Conservation (phyloP, 2,113 vertebrate genomes). For the Ceyx margarethae region DNA sequence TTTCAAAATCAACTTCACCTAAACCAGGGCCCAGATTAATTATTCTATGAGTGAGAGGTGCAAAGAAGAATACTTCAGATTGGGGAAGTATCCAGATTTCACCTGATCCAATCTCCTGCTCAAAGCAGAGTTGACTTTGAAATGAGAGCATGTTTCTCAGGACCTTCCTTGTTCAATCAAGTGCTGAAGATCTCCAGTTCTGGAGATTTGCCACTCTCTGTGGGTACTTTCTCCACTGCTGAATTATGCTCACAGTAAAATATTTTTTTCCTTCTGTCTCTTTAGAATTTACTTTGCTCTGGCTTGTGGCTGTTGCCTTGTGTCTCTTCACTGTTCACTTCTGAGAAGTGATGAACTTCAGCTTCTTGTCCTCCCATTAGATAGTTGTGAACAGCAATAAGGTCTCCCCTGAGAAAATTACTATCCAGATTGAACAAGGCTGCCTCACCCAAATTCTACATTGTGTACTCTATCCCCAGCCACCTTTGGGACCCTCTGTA, state of each 20-base stretch:
- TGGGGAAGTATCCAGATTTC: neutral
- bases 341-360: neutral
- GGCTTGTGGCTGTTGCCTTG: neutral
- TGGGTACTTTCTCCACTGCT: neutral
- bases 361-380: neutral
- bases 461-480: fast-evolving
- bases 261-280: neutral
- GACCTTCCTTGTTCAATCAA: neutral
- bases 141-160: neutral
- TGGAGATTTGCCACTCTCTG: neutral
- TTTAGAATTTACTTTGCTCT: neutral
- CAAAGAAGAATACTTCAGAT: neutral
- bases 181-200: neutral
- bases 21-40: neutral
- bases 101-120: neutral
- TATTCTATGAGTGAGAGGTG: neutral
- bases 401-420: neutral
- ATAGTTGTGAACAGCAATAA: neutral
- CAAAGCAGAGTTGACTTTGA: neutral
- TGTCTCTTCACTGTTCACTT: neutral
- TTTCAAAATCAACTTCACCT: neutral
- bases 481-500: neutral
- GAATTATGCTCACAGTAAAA: neutral
- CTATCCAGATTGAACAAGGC: neutral
- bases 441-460: neutral